phyloP scores from a whole-genome alignment of 2,113 vertebrate species.

The Xenus cinereus region DNA sequence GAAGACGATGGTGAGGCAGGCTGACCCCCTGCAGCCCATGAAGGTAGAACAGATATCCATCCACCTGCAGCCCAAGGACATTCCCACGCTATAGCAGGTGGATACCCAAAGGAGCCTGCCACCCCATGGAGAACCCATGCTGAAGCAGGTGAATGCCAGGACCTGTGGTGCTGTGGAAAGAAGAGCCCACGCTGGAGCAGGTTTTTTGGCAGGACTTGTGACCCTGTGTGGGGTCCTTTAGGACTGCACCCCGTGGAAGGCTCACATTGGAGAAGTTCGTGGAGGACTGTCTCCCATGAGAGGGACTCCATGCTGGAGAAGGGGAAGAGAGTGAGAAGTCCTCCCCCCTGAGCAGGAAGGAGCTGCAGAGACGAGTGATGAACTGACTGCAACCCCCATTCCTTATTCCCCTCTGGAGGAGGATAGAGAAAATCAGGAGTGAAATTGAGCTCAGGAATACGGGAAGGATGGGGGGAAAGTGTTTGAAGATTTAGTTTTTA shows the following conservation, averaged over 20 bases:
- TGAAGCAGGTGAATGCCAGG: not conserved
- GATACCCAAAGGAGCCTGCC: not conserved
- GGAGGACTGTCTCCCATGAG: not conserved
- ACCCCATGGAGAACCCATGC: not conserved
- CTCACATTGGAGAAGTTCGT: not conserved
- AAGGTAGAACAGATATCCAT: not conserved
- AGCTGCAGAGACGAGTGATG: not conserved
- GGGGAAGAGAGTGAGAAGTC: not conserved
- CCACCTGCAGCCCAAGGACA: not conserved
- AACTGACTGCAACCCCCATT: not conserved
- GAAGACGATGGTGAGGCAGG: not conserved
- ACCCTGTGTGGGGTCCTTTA: not conserved
- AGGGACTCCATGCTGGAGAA: not conserved
- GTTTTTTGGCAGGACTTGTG: not conserved
- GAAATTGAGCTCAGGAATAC: not conserved
- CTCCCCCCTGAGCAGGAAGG: not conserved
- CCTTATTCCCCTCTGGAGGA: not conserved
- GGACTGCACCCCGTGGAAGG: not conserved
- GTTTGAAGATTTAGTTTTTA: not conserved
- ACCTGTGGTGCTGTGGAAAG: not conserved
- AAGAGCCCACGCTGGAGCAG: not conserved
- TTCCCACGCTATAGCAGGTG: not conserved
- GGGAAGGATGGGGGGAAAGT: not conserved
- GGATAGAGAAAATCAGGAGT: not conserved
- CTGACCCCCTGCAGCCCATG: not conserved